phyloP scores from a whole-genome alignment of 2,888 invertebrate genomes.

The Leptarthrus brevirostris region DNA sequence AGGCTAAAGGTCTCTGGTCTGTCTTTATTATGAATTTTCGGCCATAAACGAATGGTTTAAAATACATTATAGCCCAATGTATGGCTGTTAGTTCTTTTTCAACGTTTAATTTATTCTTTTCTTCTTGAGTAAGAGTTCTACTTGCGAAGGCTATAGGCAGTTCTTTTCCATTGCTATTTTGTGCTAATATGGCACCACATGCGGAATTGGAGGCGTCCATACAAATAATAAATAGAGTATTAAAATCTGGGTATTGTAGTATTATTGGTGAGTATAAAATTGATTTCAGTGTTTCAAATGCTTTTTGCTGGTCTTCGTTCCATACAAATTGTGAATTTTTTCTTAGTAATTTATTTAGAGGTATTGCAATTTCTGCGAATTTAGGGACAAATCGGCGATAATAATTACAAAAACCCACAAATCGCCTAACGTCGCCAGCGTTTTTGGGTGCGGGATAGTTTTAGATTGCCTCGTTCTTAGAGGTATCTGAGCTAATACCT shows the following conservation, averaged over 20 bases:
- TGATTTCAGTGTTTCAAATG: slow-evolving; percentile 47
- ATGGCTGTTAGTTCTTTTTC: not conserved
- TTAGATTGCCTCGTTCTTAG: slow-evolving; percentile 27
- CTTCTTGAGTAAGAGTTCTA: not conserved
- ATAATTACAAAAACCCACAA: not conserved
- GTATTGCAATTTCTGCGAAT: slow-evolving; percentile 35
- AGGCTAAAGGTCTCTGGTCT: no score
- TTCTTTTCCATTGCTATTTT: not conserved
- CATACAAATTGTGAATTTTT: slow-evolving; percentile 44
- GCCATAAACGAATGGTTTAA: no score
- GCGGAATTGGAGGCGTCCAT: not conserved
- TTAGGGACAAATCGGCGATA: no score
- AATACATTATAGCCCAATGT: no score
- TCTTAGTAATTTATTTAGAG: slow-evolving; percentile 40
- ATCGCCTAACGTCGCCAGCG: not conserved
- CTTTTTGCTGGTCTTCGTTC: not conserved
- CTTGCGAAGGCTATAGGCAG: not conserved
- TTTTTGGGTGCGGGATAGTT: not conserved
- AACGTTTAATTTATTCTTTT: not conserved
- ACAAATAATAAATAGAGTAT: slow-evolving; percentile 28
- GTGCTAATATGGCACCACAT: not conserved
- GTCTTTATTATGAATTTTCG: no score
- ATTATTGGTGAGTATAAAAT: slow-evolving; percentile 17
- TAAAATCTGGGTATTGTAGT: slow-evolving; percentile 45
- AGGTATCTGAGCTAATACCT: no score